Evolutionary conservation across 2,888 invertebrate species (phyloP).

Genomic region (Matsumyia berberina): DNA sequence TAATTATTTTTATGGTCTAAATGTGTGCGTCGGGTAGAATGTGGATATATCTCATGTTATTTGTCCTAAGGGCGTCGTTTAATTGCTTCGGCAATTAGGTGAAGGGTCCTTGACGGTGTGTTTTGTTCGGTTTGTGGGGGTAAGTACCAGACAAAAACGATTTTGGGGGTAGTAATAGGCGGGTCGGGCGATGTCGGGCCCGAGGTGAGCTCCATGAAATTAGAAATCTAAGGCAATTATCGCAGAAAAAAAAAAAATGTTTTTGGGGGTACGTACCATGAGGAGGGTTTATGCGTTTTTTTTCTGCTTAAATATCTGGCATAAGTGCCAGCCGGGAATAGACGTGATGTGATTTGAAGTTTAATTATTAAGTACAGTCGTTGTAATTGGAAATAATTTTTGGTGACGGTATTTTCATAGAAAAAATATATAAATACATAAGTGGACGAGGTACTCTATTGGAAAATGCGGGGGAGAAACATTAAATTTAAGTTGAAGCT

Average conservation of each 20-base stretch:
- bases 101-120: conserved; percentile 75
- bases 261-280: background rate
- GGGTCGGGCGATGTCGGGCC: conserved; percentile 53
- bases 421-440: too few species aligned
- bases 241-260: conserved; percentile 55
- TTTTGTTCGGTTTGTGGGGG: conserved; percentile 55
- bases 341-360: conserved; percentile 50
- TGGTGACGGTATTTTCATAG: conserved; percentile 2
- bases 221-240: conserved; percentile 75
- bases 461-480: too few species aligned
- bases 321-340: conserved; percentile 50
- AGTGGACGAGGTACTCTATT: too few species aligned
- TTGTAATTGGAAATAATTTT: conserved; percentile 43
- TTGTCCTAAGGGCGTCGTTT: conserved; percentile 84
- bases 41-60: conserved; percentile 80
- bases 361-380: conserved; percentile 58
- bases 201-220: conserved; percentile 74
- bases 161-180: conserved; percentile 47
- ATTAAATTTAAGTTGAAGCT: too few species aligned
- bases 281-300: conserved; percentile 6
- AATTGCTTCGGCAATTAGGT: conserved; percentile 81
- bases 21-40: conserved; percentile 66
- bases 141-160: conserved; percentile 70
- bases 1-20: conserved; percentile 76
- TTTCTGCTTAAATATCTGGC: conserved; percentile 58